Percentiles rank a stretch among this genome's conserved stretches.
These are phyloP conservation scores for Micromesistius poutassou DNA, from an alignment of 2,797 vertebrate species.

Conservation along the genomic window DNA sequence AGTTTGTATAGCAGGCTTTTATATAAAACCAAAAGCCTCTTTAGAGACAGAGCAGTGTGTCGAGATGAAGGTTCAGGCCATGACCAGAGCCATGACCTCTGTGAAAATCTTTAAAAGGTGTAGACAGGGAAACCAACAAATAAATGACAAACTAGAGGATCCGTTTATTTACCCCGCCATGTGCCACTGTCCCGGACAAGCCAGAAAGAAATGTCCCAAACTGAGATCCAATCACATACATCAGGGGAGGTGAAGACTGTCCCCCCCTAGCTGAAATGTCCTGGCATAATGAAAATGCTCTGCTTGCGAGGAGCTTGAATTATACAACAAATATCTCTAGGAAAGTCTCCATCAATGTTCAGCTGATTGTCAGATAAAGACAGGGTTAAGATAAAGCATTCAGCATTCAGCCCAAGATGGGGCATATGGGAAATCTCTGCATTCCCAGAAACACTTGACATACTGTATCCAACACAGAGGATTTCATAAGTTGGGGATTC, in stretches of 20 bases:
- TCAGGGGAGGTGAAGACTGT: background rate
- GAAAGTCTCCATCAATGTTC: background rate
- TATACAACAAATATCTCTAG: background rate
- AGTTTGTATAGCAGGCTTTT: too few species aligned
- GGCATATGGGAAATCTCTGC: background rate
- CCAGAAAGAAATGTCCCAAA: background rate
- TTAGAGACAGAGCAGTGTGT: background rate
- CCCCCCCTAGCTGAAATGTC: background rate
- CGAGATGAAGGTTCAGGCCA: background rate
- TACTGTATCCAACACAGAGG: background rate
- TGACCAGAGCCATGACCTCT: background rate
- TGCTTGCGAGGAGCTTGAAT: background rate
- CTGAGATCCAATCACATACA: background rate
- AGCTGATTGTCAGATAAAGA: background rate
- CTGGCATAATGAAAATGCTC: background rate
- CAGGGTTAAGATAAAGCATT: constrained; percentile 1
- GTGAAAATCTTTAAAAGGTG: background rate
- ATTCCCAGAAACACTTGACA: background rate
- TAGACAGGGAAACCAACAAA: background rate
- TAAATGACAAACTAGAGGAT: background rate
- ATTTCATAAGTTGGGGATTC: constrained; percentile 16
- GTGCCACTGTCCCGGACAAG: background rate
- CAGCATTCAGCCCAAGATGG: background rate
- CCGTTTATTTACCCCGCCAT: constrained; percentile 1
- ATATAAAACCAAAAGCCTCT: background rate